These are phyloP conservation scores for Aspidiotus rigidus DNA, from an alignment of 2,888 invertebrate genomes.

Conservation along the genomic window DNA sequence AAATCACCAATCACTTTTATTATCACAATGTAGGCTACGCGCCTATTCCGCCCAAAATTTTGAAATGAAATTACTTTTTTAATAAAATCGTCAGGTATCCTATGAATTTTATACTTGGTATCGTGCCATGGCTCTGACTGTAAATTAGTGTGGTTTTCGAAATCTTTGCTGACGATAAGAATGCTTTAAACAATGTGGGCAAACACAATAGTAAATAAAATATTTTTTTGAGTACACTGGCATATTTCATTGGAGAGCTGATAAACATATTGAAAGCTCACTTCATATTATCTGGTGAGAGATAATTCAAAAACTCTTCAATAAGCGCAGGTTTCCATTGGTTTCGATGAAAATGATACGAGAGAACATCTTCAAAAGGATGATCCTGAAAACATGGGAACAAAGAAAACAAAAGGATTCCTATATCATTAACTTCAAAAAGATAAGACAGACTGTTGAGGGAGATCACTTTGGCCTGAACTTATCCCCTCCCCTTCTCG, in stretches of 20 bases:
- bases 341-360: slow-evolving; percentile 63
- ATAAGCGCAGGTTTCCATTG: slow-evolving; percentile 85
- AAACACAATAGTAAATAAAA: neutral
- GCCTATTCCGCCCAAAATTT: neutral
- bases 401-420: no score
- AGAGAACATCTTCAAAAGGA: slow-evolving; percentile 71
- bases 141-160: slow-evolving; percentile 54
- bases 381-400: slow-evolving; percentile 49
- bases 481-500: no score
- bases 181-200: slow-evolving; percentile 46
- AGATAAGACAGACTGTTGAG: neutral
- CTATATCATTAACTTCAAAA: neutral
- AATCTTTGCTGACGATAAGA: slow-evolving; percentile 67
- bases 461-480: neutral
- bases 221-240: neutral
- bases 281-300: slow-evolving; percentile 72
- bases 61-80: slow-evolving; percentile 46
- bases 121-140: slow-evolving; percentile 82
- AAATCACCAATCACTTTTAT: no score
- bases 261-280: slow-evolving; percentile 39
- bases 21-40: no score
- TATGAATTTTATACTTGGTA: slow-evolving; percentile 68
- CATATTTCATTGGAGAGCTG: no score
- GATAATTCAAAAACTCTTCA: slow-evolving; percentile 56
- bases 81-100: slow-evolving; percentile 56